Evolutionary conservation across 64 coral and sea anemone species (phyloP), one percentile per base, ranked within the genome.

Genomic region (Montipora foliosa): DNA sequence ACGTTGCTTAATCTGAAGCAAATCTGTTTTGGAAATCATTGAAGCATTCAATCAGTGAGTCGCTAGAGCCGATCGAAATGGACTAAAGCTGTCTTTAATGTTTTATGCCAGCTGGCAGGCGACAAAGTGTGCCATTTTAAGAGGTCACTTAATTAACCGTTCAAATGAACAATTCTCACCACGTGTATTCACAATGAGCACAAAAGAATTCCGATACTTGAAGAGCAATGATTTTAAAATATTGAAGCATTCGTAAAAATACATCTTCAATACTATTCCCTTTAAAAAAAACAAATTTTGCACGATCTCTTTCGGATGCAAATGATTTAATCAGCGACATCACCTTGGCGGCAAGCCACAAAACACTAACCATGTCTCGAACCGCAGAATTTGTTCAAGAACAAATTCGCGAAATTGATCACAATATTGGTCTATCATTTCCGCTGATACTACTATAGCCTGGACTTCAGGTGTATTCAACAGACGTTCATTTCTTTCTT

Each of bases 121-220:
- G 11, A 3, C 37, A 29, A 76, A 76, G 74, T 44, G 24, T 76
- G 60, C 60, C 55, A 45, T 84, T 84, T 84, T 50, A 86, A 50
- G 9, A 12, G 14, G 45, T 22, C 62, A 67, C 81, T 84, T 69
- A 16, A 82, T n/a, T 3, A 49, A 19, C 17, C 46, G 44, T 85
- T 70, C 1, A 70, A 70, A 70, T 85, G 82, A 71, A 85, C 82
- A 85, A 85, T 14, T 21, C 49, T 29, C 6, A 17, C 82, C 67
- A 25, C 47, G 62, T 72, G 82, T 16, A 8, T 13, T 4, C 20
- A 72, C 44, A 49, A 17, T 5, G 19, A 16, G 14, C n/a, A 86
- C 82, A 86, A 86, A 71, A 71, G 82, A 86, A 86, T 86, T 86
- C 82, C 82, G 64, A 86, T 86, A 72, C 82, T 64, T 14, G 12